Conservation (phyloP, 2,888 invertebrate genomes). For the Synanthedon myopaeformis region DNA sequence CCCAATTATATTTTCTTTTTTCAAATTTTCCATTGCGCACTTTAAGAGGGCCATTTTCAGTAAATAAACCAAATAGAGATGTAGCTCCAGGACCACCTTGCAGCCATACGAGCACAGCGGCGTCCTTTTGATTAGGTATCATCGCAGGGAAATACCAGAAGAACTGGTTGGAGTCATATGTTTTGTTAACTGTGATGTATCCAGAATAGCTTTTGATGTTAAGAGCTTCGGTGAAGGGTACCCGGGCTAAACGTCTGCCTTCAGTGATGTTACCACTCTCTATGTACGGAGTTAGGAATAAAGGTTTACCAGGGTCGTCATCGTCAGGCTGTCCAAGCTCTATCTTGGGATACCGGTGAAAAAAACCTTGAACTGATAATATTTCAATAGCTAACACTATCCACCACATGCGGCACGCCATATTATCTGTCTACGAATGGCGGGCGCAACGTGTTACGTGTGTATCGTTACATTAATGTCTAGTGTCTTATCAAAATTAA, state of each 20-base stretch:
- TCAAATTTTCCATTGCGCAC: slow-evolving; percentile 48
- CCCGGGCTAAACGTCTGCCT: slow-evolving; percentile 69
- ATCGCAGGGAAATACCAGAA: slow-evolving; percentile 93
- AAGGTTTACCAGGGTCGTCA: slow-evolving; percentile 67
- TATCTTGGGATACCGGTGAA: slow-evolving; percentile 46
- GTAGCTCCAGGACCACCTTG: slow-evolving; percentile 89
- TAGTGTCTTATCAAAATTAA: too few species aligned
- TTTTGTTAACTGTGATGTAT: slow-evolving; percentile 85
- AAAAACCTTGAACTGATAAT: slow-evolving; percentile 25
- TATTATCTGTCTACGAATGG: slow-evolving; percentile 11
- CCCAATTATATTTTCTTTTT: slow-evolving; percentile 83
- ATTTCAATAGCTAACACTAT: slow-evolving; percentile 23
- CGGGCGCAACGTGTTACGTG: too few species aligned
- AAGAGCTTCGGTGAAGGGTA: slow-evolving; percentile 70
- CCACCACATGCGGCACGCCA: slow-evolving; percentile 24
- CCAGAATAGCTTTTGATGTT: slow-evolving; percentile 80
- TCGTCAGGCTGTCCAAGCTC: slow-evolving; percentile 32
- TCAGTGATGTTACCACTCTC: slow-evolving; percentile 77
- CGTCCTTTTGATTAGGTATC: slow-evolving; percentile 55
- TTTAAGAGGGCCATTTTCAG: slow-evolving; percentile 82
- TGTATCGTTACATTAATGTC: too few species aligned
- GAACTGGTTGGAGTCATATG: slow-evolving; percentile 84
- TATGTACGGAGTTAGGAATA: slow-evolving; percentile 81
- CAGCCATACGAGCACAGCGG: slow-evolving; percentile 85
- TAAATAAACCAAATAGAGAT: slow-evolving; percentile 83